Percentiles rank a stretch among this genome's conserved stretches.
Evolutionary conservation across 2,113 vertebrate species (phyloP).

Genomic region (Girardinichthys multiradiatus): DNA sequence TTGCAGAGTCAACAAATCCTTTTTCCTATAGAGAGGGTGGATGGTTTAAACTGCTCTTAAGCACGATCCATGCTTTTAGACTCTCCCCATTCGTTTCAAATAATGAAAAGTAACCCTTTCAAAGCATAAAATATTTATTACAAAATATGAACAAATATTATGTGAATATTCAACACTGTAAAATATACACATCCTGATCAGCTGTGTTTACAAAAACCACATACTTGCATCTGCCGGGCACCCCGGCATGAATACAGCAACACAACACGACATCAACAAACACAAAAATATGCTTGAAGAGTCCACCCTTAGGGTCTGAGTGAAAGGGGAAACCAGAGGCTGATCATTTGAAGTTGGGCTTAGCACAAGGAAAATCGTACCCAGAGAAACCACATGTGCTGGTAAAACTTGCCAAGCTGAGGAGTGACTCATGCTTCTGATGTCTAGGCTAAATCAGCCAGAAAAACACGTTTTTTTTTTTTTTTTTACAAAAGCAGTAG

Average conservation of each 20-base stretch:
- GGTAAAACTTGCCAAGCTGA: slow-evolving; percentile 40
- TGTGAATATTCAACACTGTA: slow-evolving; percentile 5
- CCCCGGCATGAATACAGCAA: not conserved
- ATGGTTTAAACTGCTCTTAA: not conserved
- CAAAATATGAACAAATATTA: slow-evolving; percentile 35
- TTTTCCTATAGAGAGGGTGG: not conserved
- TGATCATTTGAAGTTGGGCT: slow-evolving; percentile 16
- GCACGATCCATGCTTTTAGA: not conserved
- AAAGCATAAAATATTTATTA: slow-evolving; percentile 58
- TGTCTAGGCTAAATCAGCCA: slow-evolving; percentile 14
- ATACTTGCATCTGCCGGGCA: not conserved
- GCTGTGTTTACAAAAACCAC: slow-evolving; percentile 19
- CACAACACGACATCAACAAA: not conserved
- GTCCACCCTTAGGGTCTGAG: not conserved
- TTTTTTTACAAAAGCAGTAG: not conserved
- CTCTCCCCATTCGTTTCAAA: not conserved
- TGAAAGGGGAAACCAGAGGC: slow-evolving; percentile 3
- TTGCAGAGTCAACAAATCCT: not conserved
- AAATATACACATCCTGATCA: slow-evolving; percentile 31
- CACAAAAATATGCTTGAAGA: slow-evolving; percentile 6
- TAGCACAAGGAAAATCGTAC: slow-evolving; percentile 58
- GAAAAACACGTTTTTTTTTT: not conserved
- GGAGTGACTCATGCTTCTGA: slow-evolving; percentile 56
- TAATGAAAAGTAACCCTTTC: not conserved
- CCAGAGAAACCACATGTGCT: slow-evolving; percentile 51